Percentiles rank a stretch among this genome's conserved stretches.
phyloP scores from a whole-genome alignment of 2,797 vertebrate genomes.

The Allobates femoralis region DNA sequence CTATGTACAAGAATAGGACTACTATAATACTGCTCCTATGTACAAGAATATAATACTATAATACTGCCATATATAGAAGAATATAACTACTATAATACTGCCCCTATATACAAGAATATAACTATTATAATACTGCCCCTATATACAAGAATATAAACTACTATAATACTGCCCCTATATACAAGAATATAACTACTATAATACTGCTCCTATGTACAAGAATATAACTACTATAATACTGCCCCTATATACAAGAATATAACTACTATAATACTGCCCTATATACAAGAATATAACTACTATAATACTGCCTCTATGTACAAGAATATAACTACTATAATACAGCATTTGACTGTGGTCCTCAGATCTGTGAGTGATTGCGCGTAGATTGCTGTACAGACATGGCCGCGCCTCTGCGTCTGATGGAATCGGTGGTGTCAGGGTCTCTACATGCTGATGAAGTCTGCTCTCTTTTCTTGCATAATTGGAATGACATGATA shows the following conservation, averaged over 20 bases:
- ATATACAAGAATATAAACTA: not conserved
- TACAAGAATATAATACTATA: constrained; percentile 22
- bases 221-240: not conserved
- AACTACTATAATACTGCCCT: constrained; percentile 9
- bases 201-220: not conserved
- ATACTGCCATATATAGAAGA: not conserved
- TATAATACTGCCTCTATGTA: constrained; percentile 6
- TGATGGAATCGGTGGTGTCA: constrained; percentile 20
- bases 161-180: no score
- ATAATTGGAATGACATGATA: constrained; percentile 53
- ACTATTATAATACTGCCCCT: not conserved
- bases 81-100: constrained; percentile 9
- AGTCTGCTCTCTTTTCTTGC: constrained; percentile 6
- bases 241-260: not conserved
- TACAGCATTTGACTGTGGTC: not conserved
- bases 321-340: not conserved
- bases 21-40: constrained; percentile 8
- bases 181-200: no score
- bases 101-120: no score
- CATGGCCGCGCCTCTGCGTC: constrained; percentile 1
- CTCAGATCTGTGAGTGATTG: not conserved
- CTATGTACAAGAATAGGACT: constrained; percentile 3
- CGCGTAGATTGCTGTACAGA: not conserved
- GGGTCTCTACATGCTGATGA: not conserved
- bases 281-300: constrained; percentile 11